These are phyloP conservation scores for Anarsia innoxiella DNA, from an alignment of 2,888 invertebrate genomes.

Conservation along the genomic window DNA sequence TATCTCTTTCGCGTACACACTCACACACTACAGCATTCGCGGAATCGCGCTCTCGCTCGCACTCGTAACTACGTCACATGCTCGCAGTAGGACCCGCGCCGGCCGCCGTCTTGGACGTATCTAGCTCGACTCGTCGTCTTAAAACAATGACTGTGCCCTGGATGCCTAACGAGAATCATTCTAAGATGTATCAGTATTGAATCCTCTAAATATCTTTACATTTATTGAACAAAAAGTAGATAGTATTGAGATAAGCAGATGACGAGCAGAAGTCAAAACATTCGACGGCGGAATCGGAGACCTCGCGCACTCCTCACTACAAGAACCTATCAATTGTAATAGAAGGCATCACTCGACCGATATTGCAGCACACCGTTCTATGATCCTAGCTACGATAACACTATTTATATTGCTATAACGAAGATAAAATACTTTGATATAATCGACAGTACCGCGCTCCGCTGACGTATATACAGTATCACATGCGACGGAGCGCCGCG, in stretches of 20 bases:
- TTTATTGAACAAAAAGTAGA: too few species aligned
- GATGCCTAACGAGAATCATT: too few species aligned
- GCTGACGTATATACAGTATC: constrained; percentile 28
- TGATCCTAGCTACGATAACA: constrained; percentile 36
- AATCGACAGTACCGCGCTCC: constrained; percentile 27
- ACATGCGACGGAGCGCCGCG: constrained; percentile 37
- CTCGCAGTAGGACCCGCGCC: neutral
- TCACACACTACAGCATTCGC: neutral
- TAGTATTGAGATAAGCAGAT: too few species aligned
- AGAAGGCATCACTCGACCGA: constrained; percentile 24
- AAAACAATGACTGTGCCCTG: too few species aligned
- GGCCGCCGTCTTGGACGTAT: too few species aligned
- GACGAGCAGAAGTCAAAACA: too few species aligned
- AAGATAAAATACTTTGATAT: constrained; percentile 33
- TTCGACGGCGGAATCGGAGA: too few species aligned
- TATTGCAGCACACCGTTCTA: constrained; percentile 30
- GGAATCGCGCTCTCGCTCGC: neutral
- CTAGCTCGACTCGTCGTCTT: too few species aligned
- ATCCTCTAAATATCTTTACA: too few species aligned
- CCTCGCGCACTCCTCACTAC: constrained; percentile 11
- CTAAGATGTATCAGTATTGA: too few species aligned
- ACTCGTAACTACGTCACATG: neutral
- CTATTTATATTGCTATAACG: constrained; percentile 43
- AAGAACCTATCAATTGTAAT: constrained; percentile 18
- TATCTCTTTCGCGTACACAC: neutral